These are phyloP conservation scores for Drosophila miranda DNA, from an alignment of 1,140 invertebrate species.

Conservation along the genomic window DNA sequence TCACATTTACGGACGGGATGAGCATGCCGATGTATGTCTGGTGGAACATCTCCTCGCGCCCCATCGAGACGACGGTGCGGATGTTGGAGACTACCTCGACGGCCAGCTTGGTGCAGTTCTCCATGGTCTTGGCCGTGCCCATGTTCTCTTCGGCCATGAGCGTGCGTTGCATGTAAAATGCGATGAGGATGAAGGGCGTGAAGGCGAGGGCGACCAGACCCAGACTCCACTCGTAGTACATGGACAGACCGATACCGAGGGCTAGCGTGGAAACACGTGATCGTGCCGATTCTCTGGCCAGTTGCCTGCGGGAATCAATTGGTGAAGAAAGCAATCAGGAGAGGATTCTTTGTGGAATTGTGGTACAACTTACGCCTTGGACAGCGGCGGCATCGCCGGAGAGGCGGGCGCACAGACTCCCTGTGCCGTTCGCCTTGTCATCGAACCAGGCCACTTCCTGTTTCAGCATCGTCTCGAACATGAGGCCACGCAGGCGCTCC, in stretches of 20 bases:
- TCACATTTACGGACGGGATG: slow-evolving; percentile 83
- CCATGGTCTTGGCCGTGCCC: slow-evolving; percentile 85
- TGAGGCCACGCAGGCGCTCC: slow-evolving; percentile 85
- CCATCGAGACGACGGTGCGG: slow-evolving; percentile 90
- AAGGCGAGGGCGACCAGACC: slow-evolving; percentile 87
- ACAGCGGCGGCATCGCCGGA: slow-evolving; percentile 89
- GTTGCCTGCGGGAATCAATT: slow-evolving; percentile 84
- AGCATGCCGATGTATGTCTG: slow-evolving; percentile 85
- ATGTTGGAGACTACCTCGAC: slow-evolving; percentile 92
- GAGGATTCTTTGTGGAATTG: accelerated
- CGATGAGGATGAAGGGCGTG: slow-evolving; percentile 86
- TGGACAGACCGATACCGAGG: slow-evolving; percentile 85
- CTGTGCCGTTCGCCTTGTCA: slow-evolving; percentile 86
- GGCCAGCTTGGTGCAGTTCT: slow-evolving; percentile 87
- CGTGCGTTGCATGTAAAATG: slow-evolving; percentile 86
- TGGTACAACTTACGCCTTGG: slow-evolving; percentile 86
- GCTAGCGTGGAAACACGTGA: slow-evolving; percentile 86
- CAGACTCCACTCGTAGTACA: slow-evolving; percentile 89
- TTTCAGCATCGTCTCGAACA: slow-evolving; percentile 87
- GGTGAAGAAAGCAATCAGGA: not conserved
- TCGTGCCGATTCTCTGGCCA: slow-evolving; percentile 87
- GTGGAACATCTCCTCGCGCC: slow-evolving; percentile 87
- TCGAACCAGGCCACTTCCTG: slow-evolving; percentile 92
- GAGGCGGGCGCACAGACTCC: slow-evolving; percentile 87
- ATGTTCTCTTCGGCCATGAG: slow-evolving; percentile 85